Evolutionary conservation across 2,888 invertebrate genomes (phyloP).

Genomic region (Eudasyphora cyanicolor): DNA sequence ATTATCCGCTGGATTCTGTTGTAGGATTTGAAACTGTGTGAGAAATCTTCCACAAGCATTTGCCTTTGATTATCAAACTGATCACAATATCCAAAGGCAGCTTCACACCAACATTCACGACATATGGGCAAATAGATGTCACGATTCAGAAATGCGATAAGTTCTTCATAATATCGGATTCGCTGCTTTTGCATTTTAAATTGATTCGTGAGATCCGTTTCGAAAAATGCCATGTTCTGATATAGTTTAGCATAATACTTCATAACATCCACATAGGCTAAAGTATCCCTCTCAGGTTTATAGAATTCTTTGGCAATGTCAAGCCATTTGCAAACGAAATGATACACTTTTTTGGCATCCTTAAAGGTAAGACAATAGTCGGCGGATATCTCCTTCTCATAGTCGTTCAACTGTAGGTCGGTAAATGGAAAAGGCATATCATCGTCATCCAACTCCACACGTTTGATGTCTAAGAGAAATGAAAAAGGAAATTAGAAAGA

Average conservation of each 20-base stretch:
- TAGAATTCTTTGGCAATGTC: constrained; percentile 91
- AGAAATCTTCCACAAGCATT: constrained; percentile 68
- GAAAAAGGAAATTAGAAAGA: not conserved
- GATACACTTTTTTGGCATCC: constrained; percentile 90
- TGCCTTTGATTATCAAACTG: constrained; percentile 82
- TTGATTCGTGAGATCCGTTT: constrained; percentile 89
- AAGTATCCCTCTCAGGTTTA: constrained; percentile 90
- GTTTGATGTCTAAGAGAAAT: constrained; percentile 65
- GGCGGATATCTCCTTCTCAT: constrained; percentile 85
- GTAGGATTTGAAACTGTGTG: constrained; percentile 84
- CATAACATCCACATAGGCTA: constrained; percentile 91
- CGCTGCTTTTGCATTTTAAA: constrained; percentile 95
- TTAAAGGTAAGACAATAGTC: constrained; percentile 88
- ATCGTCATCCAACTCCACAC: constrained; percentile 66
- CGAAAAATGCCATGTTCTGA: constrained; percentile 91
- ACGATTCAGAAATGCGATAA: constrained; percentile 90
- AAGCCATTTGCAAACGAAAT: constrained; percentile 89
- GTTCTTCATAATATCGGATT: constrained; percentile 89
- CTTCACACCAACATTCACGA: constrained; percentile 91
- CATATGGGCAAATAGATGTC: constrained; percentile 91
- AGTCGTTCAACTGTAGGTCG: constrained; percentile 81
- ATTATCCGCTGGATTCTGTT: constrained; percentile 89
- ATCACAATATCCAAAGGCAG: constrained; percentile 89
- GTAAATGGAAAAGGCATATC: constrained; percentile 70
- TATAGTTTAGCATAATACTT: constrained; percentile 90